Conservation (phyloP, 2,888 invertebrate genomes). For the Drosophila greeni region DNA sequence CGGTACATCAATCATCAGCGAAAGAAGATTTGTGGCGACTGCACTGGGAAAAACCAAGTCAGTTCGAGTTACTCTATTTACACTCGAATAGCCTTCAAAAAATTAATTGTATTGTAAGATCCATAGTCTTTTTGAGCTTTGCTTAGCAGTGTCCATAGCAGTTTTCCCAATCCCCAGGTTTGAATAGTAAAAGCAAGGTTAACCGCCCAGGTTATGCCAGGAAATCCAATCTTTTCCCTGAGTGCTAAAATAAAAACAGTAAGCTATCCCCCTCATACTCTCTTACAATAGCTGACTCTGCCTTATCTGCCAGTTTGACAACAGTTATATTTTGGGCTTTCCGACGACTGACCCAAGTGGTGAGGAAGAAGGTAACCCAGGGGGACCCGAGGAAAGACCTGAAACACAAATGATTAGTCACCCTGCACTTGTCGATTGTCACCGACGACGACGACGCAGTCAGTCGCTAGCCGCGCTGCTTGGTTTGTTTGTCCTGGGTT, state of each 20-base stretch:
- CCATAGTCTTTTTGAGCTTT: not conserved
- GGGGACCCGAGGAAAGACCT: constrained; percentile 10
- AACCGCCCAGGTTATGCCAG: no score
- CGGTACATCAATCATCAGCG: constrained; percentile 61
- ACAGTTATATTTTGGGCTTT: constrained; percentile 17
- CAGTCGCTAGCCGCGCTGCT: constrained; percentile 1
- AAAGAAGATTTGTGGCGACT: constrained; percentile 27
- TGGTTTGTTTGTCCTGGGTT: constrained; percentile 14
- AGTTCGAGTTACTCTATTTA: not conserved
- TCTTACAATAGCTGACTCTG: not conserved
- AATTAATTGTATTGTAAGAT: no score
- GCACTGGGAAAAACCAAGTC: constrained; percentile 16
- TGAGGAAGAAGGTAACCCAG: not conserved
- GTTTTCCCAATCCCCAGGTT: not conserved
- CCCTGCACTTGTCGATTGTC: constrained; percentile 25
- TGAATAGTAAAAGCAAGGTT: not conserved
- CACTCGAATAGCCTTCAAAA: not conserved
- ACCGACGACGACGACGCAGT: constrained; percentile 6
- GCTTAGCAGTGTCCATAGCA: not conserved
- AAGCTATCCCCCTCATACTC: not conserved
- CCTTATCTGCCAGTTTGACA: constrained; percentile 30
- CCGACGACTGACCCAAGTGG: not conserved
- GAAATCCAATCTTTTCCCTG: not conserved
- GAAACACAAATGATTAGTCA: constrained; percentile 29
- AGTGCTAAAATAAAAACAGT: constrained; percentile 5